A percentile compares a stretch with the other conserved stretches of the same genome.
Evolutionary conservation across 1,140 invertebrate genomes (phyloP).

Genomic region (Lucilia cuprina): DNA sequence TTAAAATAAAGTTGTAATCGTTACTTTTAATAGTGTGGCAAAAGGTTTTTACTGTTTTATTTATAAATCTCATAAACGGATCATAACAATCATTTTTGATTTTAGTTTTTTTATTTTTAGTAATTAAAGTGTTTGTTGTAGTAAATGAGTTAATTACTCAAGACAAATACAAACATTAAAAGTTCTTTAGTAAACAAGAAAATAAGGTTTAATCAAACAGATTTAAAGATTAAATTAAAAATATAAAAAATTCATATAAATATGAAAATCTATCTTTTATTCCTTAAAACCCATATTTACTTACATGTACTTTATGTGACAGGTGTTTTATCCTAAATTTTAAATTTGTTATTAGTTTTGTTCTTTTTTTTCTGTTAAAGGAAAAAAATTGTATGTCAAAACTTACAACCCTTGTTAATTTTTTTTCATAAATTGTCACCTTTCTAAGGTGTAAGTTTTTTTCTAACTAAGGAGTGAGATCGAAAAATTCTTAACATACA

Average conservation of each 20-base stretch:
- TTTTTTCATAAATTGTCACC: not conserved
- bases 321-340: not conserved
- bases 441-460: not conserved
- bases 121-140: not conserved
- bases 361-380: not conserved
- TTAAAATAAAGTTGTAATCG: not conserved
- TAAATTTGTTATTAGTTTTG: not conserved
- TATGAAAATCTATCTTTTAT: not conserved
- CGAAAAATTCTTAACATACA: too few relatives aligned
- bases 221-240: not conserved
- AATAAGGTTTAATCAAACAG: not conserved
- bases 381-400: not conserved
- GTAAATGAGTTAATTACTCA: not conserved
- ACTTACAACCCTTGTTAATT: not conserved
- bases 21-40: not conserved
- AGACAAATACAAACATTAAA: not conserved
- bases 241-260: not conserved
- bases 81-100: not conserved
- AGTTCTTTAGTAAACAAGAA: not conserved
- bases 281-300: not conserved
- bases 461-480: not conserved
- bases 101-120: not conserved
- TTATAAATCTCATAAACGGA: not conserved
- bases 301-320: not conserved
- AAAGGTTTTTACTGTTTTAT: not conserved